phyloP scores from a whole-genome alignment of 2,113 vertebrate species.

The Poeciliopsis prolifica region DNA sequence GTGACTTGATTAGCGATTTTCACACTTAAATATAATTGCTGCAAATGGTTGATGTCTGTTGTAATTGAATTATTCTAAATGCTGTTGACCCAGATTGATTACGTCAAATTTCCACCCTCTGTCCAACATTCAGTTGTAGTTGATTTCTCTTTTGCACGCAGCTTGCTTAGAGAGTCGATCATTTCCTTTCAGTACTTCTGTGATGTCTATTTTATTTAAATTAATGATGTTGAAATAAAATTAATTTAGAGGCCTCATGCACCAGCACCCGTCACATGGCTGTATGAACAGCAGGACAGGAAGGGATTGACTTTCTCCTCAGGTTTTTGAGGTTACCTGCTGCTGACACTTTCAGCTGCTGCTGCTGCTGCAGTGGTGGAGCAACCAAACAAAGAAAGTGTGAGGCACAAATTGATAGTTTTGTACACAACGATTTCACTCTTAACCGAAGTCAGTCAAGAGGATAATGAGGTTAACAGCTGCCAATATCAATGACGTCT shows the following conservation, averaged over 20 bases:
- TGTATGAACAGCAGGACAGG: slow-evolving; percentile 23
- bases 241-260: background rate
- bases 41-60: slow-evolving; percentile 20
- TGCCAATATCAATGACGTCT: background rate
- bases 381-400: slow-evolving; percentile 6
- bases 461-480: background rate
- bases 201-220: background rate
- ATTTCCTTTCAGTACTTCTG: background rate
- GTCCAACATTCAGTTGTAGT: slow-evolving; percentile 1
- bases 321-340: slow-evolving; percentile 26
- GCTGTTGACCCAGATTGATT: slow-evolving; percentile 12
- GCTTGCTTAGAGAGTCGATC: background rate
- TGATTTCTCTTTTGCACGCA: background rate
- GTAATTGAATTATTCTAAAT: slow-evolving; percentile 30
- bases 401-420: slow-evolving; percentile 1
- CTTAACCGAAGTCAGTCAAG: slow-evolving; percentile 8
- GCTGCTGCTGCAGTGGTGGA: slow-evolving; percentile 5
- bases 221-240: background rate
- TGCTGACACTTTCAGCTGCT: slow-evolving; percentile 20
- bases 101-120: slow-evolving; percentile 6
- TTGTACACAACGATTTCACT: slow-evolving; percentile 8
- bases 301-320: slow-evolving; percentile 24
- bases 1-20: slow-evolving; percentile 17
- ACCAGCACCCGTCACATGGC: background rate
- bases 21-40: slow-evolving; percentile 34